Base-by-base conservation (phyloP, 2,113 vertebrate genomes). In the Ariopsis seemanni region DNA sequence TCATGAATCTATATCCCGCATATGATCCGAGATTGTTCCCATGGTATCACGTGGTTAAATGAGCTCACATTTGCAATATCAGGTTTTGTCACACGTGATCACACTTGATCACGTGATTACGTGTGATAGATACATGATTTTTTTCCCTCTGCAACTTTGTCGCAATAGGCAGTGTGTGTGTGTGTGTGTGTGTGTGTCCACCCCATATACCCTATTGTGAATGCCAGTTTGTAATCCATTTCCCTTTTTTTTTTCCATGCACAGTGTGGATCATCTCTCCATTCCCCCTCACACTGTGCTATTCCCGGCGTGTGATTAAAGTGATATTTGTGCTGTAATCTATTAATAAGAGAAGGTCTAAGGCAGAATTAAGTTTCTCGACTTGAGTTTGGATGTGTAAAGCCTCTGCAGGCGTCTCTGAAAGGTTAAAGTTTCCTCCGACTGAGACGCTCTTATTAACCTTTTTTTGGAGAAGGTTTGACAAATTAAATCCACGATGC, bases 401-500 rank as follows among this genome's bases (percentile, higher is more conserved):
- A 90, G 89, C 89, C 88, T 90, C 88, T 91, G 87, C 11, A 57
- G 83, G 88, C 83, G 83, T 88, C 84, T 92, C 87, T 78, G 71
- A 94, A 94, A 94, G 93, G 92, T 94, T 92, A 93, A 86, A 80
- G 79, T 90, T 89, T 91, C 72, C 81, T 58, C 77, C 83, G 85
- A 57, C 75, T 77, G 74, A 88, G 87, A 88, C 85, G 85, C 89
- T 89, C 91, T 93, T 92, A 92, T 92, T 92, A 91, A 93, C 90
- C 90, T 92, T 92, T 91, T 85, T 69, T 7, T 22, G 83, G 9
- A 7, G 25, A n/a, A 86, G 88, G 90, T 91, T 93, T 90, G 89
- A 93, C 90, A 93, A 94, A 93, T 94, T 93, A 92, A 94, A 94
- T 91, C 86, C 91, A 89, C 90, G 53, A 89, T 90, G 86, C 88